phyloP scores from a whole-genome alignment of 2,888 invertebrate genomes.

The Apotomis betuletana region DNA sequence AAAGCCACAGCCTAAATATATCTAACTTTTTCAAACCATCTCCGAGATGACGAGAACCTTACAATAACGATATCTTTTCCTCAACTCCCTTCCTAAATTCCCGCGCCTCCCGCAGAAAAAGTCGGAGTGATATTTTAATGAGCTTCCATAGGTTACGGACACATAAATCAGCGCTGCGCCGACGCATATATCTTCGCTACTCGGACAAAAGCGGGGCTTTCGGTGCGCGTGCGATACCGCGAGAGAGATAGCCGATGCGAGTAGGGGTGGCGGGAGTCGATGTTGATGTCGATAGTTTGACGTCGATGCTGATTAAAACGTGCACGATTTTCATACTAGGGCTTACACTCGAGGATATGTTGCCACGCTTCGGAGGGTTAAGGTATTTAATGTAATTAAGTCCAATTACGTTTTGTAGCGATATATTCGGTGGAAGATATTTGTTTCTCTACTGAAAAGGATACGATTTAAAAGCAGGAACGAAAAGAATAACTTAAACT shows the following conservation, averaged over 20 bases:
- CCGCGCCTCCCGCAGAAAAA: neutral
- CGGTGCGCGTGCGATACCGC: constrained; percentile 66
- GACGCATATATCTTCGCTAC: constrained; percentile 48
- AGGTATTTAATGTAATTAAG: too few species aligned
- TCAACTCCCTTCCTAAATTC: neutral
- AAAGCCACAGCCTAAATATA: too few species aligned
- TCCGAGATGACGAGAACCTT: neutral
- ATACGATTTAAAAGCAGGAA: too few species aligned
- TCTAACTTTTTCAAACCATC: neutral
- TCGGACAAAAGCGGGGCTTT: constrained; percentile 61
- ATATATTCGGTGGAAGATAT: too few species aligned
- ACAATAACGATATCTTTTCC: neutral
- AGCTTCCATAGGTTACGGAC: constrained; percentile 37
- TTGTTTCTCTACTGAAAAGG: too few species aligned
- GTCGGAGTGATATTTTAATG: constrained; percentile 41
- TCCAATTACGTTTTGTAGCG: too few species aligned
- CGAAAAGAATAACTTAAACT: too few species aligned
- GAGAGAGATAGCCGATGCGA: constrained; percentile 60
- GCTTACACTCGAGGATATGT: too few species aligned
- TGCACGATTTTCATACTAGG: neutral
- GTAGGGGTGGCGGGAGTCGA: constrained; percentile 63
- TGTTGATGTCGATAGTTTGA: constrained; percentile 35
- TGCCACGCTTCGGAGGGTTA: too few species aligned
- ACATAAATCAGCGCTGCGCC: constrained; percentile 42
- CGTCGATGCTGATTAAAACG: neutral